phyloP scores from a whole-genome alignment of 2,797 vertebrate genomes.

The Orientallactaga sibirica region DNA sequence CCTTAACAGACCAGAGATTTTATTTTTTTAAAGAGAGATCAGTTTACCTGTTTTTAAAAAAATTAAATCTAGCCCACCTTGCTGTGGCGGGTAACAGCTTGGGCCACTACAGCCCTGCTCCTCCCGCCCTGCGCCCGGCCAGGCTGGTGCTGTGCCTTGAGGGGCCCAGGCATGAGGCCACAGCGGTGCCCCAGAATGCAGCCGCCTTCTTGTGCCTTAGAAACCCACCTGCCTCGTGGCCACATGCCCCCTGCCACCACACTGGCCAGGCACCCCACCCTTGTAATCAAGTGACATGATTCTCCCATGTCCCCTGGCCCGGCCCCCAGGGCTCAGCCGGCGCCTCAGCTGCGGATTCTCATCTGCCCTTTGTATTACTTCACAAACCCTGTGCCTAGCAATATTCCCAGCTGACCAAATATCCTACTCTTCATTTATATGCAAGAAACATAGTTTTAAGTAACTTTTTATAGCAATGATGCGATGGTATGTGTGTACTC shows the following conservation, averaged over 20 bases:
- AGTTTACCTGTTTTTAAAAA: constrained; percentile 90
- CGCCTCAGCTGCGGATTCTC: constrained; percentile 55
- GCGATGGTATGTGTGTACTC: constrained; percentile 88
- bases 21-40: constrained; percentile 90
- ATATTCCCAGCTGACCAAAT: constrained; percentile 91
- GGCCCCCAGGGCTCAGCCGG: background rate
- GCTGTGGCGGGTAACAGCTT: constrained; percentile 82
- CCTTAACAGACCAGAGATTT: constrained; percentile 93
- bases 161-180: background rate
- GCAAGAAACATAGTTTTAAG: constrained; percentile 90
- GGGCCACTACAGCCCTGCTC: constrained; percentile 68
- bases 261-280: background rate
- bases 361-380: constrained; percentile 82
- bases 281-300: constrained; percentile 72
- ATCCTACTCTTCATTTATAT: constrained; percentile 89
- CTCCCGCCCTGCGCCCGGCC: background rate
- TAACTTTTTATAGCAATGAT: constrained; percentile 88
- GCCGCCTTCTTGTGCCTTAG: constrained; percentile 88
- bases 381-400: constrained; percentile 89
- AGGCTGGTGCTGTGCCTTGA: background rate
- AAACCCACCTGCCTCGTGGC: constrained; percentile 61
- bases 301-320: constrained; percentile 1
- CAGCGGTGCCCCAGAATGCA: constrained; percentile 63
- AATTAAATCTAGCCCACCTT: constrained; percentile 87
- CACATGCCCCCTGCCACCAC: background rate